Percentiles rank a stretch among this genome's conserved stretches.
Conservation (phyloP, 2,797 vertebrate species). For the Brachyrhaphis roseni region DNA sequence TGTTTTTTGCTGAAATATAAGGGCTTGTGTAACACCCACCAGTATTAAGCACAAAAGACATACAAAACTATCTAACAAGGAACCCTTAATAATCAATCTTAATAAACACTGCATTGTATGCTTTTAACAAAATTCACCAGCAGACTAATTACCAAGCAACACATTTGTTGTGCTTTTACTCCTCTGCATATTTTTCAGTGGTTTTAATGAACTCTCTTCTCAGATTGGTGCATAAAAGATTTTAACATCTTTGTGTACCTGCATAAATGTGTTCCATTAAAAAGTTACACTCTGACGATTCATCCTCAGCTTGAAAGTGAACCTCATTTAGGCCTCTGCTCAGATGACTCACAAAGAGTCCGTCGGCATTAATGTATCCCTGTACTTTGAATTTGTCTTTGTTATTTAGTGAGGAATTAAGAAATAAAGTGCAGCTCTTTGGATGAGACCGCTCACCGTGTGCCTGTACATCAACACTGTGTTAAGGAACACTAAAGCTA, state of each 20-base stretch:
- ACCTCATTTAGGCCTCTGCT: slow-evolving; percentile 6
- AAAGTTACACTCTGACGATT: slow-evolving; percentile 28
- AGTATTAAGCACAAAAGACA: background rate
- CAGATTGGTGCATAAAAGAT: slow-evolving; percentile 38
- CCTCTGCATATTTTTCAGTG: slow-evolving; percentile 31
- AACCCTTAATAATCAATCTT: background rate
- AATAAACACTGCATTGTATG: slow-evolving; percentile 5
- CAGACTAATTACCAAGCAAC: slow-evolving; percentile 45
- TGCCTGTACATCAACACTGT: slow-evolving; percentile 21
- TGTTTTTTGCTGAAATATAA: background rate
- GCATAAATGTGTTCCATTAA: slow-evolving; percentile 40
- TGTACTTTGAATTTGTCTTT: background rate
- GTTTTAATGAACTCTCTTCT: slow-evolving; percentile 44
- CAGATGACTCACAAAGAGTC: slow-evolving; percentile 14
- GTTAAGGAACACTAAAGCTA: slow-evolving; percentile 28
- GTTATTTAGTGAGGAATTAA: slow-evolving; percentile 11
- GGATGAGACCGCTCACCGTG: slow-evolving; percentile 15
- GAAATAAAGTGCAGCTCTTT: slow-evolving; percentile 21
- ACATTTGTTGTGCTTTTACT: slow-evolving; percentile 39
- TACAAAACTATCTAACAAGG: background rate
- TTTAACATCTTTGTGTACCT: slow-evolving; percentile 31
- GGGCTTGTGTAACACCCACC: background rate
- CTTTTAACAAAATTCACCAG: slow-evolving; percentile 36
- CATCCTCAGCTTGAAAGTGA: slow-evolving; percentile 20
- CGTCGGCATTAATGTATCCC: slow-evolving; percentile 2